Evolutionary conservation across 2,113 vertebrate genomes (phyloP).

Genomic region (Hydrolagus affinis): DNA sequence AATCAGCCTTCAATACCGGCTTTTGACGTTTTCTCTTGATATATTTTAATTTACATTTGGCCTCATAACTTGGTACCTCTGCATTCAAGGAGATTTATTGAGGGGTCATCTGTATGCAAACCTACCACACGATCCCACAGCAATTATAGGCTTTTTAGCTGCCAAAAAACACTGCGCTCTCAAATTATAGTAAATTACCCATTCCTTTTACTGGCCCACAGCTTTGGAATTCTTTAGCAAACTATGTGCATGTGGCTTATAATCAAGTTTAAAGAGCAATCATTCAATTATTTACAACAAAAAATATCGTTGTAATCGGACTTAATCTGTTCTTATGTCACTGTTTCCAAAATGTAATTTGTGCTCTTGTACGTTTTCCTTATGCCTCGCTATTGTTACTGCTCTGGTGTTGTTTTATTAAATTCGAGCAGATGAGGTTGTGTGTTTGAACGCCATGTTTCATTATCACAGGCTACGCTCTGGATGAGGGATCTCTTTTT

Average conservation of each 20-base stretch:
- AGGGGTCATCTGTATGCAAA: not conserved
- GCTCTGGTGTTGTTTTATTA: not conserved
- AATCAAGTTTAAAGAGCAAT: not conserved
- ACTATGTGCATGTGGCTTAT: not conserved
- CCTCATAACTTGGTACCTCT: not conserved
- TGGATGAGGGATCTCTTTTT: no score
- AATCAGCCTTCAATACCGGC: not conserved
- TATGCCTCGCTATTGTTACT: not conserved
- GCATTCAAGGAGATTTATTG: not conserved
- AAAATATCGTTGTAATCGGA: not conserved
- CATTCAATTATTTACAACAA: not conserved
- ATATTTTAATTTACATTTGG: slow-evolving; percentile 10
- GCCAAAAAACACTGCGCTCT: not conserved
- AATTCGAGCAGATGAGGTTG: not conserved
- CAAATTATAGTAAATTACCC: not conserved
- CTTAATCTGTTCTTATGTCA: not conserved
- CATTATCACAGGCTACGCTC: not conserved
- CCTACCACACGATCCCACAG: not conserved
- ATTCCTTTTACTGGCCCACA: not conserved
- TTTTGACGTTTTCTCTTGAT: no score
- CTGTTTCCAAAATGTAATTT: slow-evolving; percentile 19
- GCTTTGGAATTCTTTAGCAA: not conserved
- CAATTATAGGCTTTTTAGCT: not conserved
- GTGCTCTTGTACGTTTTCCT: not conserved
- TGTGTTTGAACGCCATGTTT: not conserved